Evolutionary conservation across 1,140 invertebrate genomes (phyloP).

Genomic region (Papilio machaon): DNA sequence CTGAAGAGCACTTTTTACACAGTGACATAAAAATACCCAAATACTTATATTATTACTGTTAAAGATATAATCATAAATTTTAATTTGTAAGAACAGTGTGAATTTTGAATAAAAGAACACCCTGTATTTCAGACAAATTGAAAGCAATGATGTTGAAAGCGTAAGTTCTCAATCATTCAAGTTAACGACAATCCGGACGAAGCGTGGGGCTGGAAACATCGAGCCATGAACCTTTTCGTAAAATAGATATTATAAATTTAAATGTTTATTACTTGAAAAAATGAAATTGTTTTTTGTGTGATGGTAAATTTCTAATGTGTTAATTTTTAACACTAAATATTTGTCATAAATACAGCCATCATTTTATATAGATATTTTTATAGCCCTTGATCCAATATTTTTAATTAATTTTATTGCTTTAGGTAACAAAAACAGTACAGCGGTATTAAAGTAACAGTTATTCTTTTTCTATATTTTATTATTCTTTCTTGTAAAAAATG

Average conservation of each 20-base stretch:
- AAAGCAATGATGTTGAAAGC: conserved; percentile 81
- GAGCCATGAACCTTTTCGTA: neutral
- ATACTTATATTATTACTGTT: neutral
- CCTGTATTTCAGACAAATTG: conserved; percentile 74
- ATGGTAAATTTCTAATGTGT: neutral
- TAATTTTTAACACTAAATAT: neutral
- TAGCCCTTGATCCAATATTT: no score
- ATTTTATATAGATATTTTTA: no score
- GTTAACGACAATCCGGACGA: conserved; percentile 77
- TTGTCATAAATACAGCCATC: neutral
- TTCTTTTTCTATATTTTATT: no score
- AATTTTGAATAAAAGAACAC: conserved; percentile 43
- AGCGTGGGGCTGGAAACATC: conserved; percentile 57
- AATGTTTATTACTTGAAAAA: neutral
- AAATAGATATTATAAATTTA: conserved; percentile 47
- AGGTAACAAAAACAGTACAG: no score
- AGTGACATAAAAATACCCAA: neutral
- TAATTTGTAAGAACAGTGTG: conserved; percentile 1
- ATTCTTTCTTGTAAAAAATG: conserved; percentile 12
- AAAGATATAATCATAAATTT: neutral
- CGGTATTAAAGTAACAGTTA: no score
- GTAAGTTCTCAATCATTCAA: conserved; percentile 81
- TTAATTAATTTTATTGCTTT: no score
- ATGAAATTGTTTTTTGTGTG: neutral
- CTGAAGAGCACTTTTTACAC: no score